Evolutionary conservation across 2,113 vertebrate genomes (phyloP).

Genomic region (Ceuthmochares aereus): DNA sequence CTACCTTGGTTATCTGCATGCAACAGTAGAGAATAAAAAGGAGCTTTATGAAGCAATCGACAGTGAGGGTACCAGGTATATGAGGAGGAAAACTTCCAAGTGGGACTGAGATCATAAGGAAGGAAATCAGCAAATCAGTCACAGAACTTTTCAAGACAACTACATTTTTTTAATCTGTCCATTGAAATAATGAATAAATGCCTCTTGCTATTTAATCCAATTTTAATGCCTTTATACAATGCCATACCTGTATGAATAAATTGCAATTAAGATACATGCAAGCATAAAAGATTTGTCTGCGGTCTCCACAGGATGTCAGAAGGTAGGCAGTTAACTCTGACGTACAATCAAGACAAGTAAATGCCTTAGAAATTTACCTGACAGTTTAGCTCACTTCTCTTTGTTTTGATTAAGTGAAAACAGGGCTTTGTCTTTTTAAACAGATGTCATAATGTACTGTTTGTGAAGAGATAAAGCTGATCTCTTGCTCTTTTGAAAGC

Average conservation of each 20-base stretch:
- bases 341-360: background rate
- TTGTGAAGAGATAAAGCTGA: background rate
- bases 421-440: background rate
- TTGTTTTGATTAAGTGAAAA: background rate
- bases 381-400: background rate
- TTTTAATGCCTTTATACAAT: background rate
- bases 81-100: constrained; percentile 88
- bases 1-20: constrained; percentile 93
- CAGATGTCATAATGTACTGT: background rate
- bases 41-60: constrained; percentile 90
- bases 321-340: rapidly evolving
- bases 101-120: constrained; percentile 84
- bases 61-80: constrained; percentile 86
- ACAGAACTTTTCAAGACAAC: background rate
- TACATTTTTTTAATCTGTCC: background rate
- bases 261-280: background rate
- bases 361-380: background rate
- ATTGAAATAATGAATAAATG: background rate
- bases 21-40: constrained; percentile 86
- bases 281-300: background rate
- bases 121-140: background rate
- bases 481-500: background rate
- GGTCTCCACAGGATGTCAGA: background rate
- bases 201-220: background rate
- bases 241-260: background rate